These are phyloP conservation scores for Apis dorsata DNA, from an alignment of 1,140 invertebrate species.

Conservation along the genomic window DNA sequence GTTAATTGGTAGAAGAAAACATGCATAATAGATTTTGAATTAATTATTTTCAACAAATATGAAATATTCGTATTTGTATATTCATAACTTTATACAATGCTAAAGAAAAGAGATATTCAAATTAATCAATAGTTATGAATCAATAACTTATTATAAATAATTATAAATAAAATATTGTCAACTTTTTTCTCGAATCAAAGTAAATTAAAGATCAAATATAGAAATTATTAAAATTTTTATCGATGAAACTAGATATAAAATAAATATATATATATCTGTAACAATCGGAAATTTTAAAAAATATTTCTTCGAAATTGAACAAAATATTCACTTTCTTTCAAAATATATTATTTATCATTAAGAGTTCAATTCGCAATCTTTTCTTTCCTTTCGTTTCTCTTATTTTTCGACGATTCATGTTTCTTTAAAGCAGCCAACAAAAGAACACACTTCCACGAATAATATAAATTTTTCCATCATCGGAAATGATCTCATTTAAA, in stretches of 20 bases:
- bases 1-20: not conserved
- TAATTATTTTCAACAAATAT: not conserved
- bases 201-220: too few relatives aligned
- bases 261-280: too few relatives aligned
- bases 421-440: not conserved
- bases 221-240: too few relatives aligned
- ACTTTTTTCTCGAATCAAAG: too few relatives aligned
- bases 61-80: not conserved
- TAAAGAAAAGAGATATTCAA: not conserved
- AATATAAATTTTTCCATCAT: not conserved
- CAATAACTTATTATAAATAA: not conserved
- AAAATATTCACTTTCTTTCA: too few relatives aligned
- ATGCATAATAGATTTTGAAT: not conserved
- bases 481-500: not conserved
- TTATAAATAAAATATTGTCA: too few relatives aligned
- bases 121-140: not conserved
- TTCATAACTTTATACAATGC: not conserved
- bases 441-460: conserved; percentile 3
- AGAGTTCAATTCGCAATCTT: not conserved
- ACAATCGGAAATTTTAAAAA: too few relatives aligned
- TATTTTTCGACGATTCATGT: not conserved
- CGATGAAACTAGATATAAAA: too few relatives aligned
- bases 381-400: not conserved
- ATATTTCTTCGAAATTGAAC: not conserved
- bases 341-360: not conserved